These are phyloP conservation scores for Eleginops maclovinus DNA, from an alignment of 2,113 vertebrate genomes.

Conservation along the genomic window DNA sequence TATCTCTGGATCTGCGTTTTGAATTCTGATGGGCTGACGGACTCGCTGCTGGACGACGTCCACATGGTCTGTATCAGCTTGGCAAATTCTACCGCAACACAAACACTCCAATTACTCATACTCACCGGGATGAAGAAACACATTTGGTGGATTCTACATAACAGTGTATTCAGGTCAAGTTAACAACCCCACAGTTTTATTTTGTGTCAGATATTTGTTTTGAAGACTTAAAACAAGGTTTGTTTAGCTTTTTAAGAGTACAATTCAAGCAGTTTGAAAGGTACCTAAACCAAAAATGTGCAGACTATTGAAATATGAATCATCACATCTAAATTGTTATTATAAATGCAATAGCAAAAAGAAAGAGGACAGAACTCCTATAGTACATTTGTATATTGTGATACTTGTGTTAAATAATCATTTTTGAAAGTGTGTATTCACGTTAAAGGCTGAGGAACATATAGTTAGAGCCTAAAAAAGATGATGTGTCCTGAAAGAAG, in stretches of 20 bases:
- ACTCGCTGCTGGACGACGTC: slow-evolving; percentile 91
- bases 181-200: no score
- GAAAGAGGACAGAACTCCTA: no score
- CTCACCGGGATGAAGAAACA: neutral
- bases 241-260: no score
- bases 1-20: slow-evolving; percentile 99
- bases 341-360: neutral
- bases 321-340: no score
- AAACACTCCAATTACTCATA: slow-evolving; percentile 22
- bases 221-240: no score
- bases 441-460: neutral
- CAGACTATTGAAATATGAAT: no score
- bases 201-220: no score
- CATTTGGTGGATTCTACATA: neutral
- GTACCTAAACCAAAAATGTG: no score
- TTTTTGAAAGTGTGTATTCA: no score
- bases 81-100: slow-evolving; percentile 89
- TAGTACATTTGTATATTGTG: no score
- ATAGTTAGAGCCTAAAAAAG: neutral
- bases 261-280: no score
- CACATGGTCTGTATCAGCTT: slow-evolving; percentile 96
- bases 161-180: neutral
- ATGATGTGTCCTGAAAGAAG: neutral
- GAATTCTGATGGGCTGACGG: slow-evolving; percentile 96
- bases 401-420: no score